Conservation (phyloP, 2,113 vertebrate species). For the rat (Rattus norvegicus) region GRCr8 NC_086027.1:107415501-107416000, state of each 20-base stretch:
- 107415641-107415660: too few relatives aligned
- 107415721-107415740: neutral
- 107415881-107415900: too few relatives aligned
- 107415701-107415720: neutral
- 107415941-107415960: neutral
- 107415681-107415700: neutral
- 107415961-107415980: neutral
- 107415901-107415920: neutral
- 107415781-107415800: neutral
- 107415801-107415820: neutral
- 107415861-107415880: too few relatives aligned
- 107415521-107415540: neutral
- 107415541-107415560: neutral
- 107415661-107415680: neutral
- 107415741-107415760: neutral
- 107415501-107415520: neutral
- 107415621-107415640: neutral
- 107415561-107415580: neutral
- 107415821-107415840: neutral
- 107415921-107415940: neutral
- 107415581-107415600: neutral
- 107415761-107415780: neutral
- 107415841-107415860: neutral
- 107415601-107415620: neutral
- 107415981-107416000: neutral